Evolutionary conservation across 2,113 vertebrate species (phyloP).

Genomic region (Aegypius monachus): DNA sequence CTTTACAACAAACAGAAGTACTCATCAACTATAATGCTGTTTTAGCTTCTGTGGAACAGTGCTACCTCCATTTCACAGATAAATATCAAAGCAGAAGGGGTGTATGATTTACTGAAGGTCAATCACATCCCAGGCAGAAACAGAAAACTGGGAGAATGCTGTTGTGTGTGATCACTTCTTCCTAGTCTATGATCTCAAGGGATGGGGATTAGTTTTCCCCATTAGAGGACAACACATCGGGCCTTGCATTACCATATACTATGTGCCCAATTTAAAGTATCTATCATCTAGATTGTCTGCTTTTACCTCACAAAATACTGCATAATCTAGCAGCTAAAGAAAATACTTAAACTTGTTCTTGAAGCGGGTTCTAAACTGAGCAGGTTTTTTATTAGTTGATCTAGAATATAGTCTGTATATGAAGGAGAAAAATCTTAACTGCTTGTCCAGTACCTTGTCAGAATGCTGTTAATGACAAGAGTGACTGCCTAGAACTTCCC

Average conservation of each 20-base stretch:
- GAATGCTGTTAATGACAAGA: not conserved
- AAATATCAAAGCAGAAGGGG: not conserved
- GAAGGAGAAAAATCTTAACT: not conserved
- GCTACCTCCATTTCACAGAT: not conserved
- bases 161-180: fast-evolving
- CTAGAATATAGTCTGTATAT: not conserved
- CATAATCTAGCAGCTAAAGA: not conserved
- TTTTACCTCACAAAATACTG: not conserved
- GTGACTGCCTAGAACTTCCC: not conserved
- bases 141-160: not conserved
- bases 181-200: not conserved
- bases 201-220: not conserved
- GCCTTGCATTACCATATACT: not conserved
- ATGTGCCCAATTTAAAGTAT: not conserved
- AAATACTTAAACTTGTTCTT: not conserved
- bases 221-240: not conserved
- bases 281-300: not conserved
- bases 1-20: not conserved
- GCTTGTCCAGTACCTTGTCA: not conserved
- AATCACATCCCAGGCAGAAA: not conserved
- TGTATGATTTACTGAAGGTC: not conserved
- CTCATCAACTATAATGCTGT: not conserved
- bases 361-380: not conserved
- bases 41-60: not conserved
- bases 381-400: not conserved